A percentile compares a stretch with the other conserved stretches of the same genome.
Conservation (phyloP, 2,888 invertebrate species). For the Agonopterix arenella region DNA sequence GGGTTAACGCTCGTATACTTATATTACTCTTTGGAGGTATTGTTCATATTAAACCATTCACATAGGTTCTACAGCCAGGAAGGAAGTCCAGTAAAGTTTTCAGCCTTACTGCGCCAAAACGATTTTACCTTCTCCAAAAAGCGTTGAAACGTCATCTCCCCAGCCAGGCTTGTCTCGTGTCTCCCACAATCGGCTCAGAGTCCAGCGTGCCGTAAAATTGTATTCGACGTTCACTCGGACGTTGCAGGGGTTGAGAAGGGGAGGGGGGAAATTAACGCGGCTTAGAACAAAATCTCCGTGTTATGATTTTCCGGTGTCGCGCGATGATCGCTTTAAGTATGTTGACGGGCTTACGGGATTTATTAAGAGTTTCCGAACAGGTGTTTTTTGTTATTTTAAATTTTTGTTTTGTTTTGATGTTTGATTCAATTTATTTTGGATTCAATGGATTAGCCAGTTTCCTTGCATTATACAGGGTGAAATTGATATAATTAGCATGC, state of each 20-base stretch:
- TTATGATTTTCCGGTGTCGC: slow-evolving; percentile 51
- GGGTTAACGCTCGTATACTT: no score
- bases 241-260: slow-evolving; percentile 20
- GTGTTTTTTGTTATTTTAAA: slow-evolving; percentile 16
- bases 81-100: no score
- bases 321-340: slow-evolving; percentile 59
- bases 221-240: slow-evolving; percentile 66
- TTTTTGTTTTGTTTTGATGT: not conserved
- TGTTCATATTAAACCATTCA: no score
- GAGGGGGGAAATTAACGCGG: slow-evolving; percentile 50
- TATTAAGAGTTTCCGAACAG: slow-evolving; percentile 24
- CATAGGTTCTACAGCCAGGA: no score
- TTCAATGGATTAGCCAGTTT: no score
- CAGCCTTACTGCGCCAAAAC: no score
- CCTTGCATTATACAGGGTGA: no score
- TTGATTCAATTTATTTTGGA: not conserved
- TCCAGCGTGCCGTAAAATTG: slow-evolving; percentile 70
- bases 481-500: no score
- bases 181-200: slow-evolving; percentile 74
- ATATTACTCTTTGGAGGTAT: no score
- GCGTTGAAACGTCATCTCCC: not conserved
- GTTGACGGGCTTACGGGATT: slow-evolving; percentile 32
- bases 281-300: slow-evolving; percentile 30
- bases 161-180: slow-evolving; percentile 63
- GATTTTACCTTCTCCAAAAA: no score